These are phyloP conservation scores for Apostichopus parvimensis DNA, from an alignment of 35 echinoderm and acorn worm species.

Conservation along the genomic window DNA sequence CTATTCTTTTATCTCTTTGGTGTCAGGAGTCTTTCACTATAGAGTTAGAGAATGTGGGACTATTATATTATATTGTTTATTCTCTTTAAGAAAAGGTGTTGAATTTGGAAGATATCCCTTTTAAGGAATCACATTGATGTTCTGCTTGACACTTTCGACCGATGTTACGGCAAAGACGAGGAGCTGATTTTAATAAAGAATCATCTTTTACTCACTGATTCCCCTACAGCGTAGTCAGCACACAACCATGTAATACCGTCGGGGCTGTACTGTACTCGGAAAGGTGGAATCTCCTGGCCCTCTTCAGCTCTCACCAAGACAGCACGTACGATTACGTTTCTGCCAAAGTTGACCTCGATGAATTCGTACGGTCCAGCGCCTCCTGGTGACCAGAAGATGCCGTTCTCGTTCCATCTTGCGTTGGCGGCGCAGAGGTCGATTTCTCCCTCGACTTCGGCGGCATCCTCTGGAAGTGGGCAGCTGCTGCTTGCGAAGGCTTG, in stretches of 20 bases:
- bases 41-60: too few relatives aligned
- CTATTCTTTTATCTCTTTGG: too few relatives aligned
- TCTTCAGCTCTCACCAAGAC: neutral
- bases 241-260: neutral
- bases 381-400: neutral
- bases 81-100: too few relatives aligned
- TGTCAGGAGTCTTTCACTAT: too few relatives aligned
- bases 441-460: neutral
- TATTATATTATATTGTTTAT: too few relatives aligned
- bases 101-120: too few relatives aligned
- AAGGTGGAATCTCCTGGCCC: neutral
- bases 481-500: neutral
- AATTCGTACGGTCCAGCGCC: neutral
- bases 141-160: too few relatives aligned
- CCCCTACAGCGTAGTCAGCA: too few relatives aligned
- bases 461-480: neutral
- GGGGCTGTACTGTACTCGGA: neutral
- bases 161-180: too few relatives aligned
- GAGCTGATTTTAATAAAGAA: too few relatives aligned
- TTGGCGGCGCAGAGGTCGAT: neutral
- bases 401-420: slow-evolving; percentile 16
- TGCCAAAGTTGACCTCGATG: neutral
- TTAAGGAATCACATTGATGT: too few relatives aligned
- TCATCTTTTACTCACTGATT: too few relatives aligned
- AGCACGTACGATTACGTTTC: neutral